These are phyloP conservation scores for Enhydra lutris DNA, from an alignment of 2,113 vertebrate species.

Conservation along the genomic window DNA sequence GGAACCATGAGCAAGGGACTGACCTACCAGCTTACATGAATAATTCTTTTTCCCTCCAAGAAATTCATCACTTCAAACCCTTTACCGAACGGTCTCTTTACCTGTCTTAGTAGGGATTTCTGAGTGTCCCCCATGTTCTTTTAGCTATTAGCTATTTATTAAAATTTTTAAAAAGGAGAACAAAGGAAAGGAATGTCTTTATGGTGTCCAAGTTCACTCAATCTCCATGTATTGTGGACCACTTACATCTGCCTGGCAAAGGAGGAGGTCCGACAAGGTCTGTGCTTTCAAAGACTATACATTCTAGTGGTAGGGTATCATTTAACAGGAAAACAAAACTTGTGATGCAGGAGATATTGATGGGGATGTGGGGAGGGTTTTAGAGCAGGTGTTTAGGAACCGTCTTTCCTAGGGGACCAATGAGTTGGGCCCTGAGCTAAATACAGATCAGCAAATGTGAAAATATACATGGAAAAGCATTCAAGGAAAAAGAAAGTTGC, in stretches of 20 bases:
- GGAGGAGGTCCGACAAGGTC: background rate
- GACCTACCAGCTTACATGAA: background rate
- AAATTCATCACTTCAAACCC: background rate
- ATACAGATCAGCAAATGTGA: background rate
- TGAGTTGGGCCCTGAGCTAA: background rate
- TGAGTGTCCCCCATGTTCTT: background rate
- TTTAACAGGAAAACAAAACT: background rate
- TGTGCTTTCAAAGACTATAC: background rate
- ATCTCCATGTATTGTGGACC: background rate
- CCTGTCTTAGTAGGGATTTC: background rate
- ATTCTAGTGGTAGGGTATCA: background rate
- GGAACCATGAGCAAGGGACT: background rate
- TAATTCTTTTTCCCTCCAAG: background rate
- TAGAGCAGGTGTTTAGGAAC: background rate
- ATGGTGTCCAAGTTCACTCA: background rate
- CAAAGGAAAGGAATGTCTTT: background rate
- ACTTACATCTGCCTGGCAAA: accelerated
- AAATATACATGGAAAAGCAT: background rate
- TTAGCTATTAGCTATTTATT: background rate
- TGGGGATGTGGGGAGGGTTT: background rate
- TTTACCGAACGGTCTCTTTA: background rate
- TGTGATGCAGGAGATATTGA: background rate
- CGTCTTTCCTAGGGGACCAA: background rate
- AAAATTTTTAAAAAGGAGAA: background rate
- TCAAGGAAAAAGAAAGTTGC: background rate